Percentiles rank a stretch among this genome's conserved stretches.
These are phyloP conservation scores for Thysanoteuthis rhombus DNA, from an alignment of 2,888 invertebrate species.

Conservation along the genomic window DNA sequence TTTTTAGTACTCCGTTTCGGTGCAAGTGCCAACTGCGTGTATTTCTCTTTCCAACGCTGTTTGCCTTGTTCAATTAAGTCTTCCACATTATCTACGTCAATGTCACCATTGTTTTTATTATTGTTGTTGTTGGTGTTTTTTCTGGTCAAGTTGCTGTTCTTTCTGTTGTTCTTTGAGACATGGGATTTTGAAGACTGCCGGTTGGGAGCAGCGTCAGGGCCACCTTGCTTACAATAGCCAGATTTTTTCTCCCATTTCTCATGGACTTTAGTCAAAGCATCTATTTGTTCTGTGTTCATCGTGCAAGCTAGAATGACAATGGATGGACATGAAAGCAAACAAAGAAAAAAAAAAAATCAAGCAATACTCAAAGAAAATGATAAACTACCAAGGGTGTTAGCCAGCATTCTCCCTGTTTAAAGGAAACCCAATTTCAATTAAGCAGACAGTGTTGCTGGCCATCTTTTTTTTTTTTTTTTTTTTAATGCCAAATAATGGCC, in stretches of 20 bases:
- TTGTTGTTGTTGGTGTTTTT: background rate
- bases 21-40: conserved; percentile 38
- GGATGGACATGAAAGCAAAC: background rate
- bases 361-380: too few species aligned
- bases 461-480: too few species aligned
- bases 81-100: conserved; percentile 30
- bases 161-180: background rate
- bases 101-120: background rate
- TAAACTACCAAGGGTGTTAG: too few species aligned
- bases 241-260: conserved; percentile 21
- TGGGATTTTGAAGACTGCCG: background rate
- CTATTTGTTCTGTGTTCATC: background rate
- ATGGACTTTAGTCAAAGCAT: background rate
- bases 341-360: background rate
- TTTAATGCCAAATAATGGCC: too few species aligned
- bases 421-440: too few species aligned
- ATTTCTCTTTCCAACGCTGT: conserved; percentile 46
- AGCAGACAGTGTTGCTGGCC: too few species aligned
- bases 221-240: background rate
- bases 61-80: conserved; percentile 37
- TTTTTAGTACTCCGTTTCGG: conserved; percentile 36
- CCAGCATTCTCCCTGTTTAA: too few species aligned
- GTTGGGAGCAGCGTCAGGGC: background rate
- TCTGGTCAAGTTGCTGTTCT: background rate
- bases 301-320: background rate